Percentiles rank a stretch among this genome's conserved stretches.
Evolutionary conservation across 2,888 invertebrate genomes (phyloP).

Genomic region (Plusia festucae): DNA sequence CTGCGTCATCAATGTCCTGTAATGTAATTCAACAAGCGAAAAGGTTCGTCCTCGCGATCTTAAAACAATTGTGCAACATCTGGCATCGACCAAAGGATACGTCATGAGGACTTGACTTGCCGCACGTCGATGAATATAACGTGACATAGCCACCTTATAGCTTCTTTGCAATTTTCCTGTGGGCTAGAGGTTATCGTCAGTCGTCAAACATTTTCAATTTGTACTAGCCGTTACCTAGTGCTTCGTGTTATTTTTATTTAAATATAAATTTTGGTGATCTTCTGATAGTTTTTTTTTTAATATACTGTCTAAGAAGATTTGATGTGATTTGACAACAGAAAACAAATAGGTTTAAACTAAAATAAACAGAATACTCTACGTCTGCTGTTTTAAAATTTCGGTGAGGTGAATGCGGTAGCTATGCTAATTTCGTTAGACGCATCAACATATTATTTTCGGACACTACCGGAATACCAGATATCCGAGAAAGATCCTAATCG

Average conservation of each 20-base stretch:
- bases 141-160: conserved; percentile 80
- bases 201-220: conserved; percentile 58
- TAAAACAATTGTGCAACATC: conserved; percentile 53
- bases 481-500: too few relatives aligned
- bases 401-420: background rate
- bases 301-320: background rate
- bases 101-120: conserved; percentile 73
- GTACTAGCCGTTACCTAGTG: conserved; percentile 38
- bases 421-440: background rate
- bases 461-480: too few relatives aligned
- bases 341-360: background rate
- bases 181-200: conserved; percentile 61
- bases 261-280: conserved; percentile 5
- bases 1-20: conserved; percentile 66
- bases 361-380: background rate
- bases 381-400: background rate
- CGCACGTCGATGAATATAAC: conserved; percentile 66
- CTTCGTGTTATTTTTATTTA: conserved; percentile 14
- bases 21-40: conserved; percentile 69
- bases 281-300: background rate
- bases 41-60: conserved; percentile 72
- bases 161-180: conserved; percentile 81
- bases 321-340: background rate
- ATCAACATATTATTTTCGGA: background rate
- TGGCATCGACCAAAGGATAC: conserved; percentile 69